These are phyloP conservation scores for Drosophila melanica DNA, from an alignment of 1,140 invertebrate species.

Conservation along the genomic window DNA sequence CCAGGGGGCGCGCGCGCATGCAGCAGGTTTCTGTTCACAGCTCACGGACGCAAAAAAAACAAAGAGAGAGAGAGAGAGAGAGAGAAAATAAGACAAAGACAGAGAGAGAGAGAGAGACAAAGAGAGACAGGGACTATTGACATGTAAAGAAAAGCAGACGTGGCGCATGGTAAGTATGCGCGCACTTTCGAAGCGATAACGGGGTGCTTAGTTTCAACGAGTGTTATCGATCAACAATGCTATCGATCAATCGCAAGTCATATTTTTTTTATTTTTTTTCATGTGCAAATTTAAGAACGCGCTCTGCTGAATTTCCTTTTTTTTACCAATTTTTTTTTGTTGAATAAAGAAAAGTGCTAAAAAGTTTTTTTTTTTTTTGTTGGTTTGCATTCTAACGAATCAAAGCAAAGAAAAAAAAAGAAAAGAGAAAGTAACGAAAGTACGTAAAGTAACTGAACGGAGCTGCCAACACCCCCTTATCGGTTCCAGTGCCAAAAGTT, in stretches of 20 bases:
- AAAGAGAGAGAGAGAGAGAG: conserved; percentile 32
- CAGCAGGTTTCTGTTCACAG: conserved; percentile 57
- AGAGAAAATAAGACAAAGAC: conserved; percentile 49
- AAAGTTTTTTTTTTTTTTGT: conserved; percentile 28
- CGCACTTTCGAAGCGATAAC: conserved; percentile 71
- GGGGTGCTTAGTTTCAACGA: conserved; percentile 48
- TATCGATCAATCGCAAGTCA: conserved; percentile 3
- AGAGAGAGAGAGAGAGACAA: conserved; percentile 45
- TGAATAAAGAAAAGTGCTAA: background rate
- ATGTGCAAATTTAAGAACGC: conserved; percentile 46
- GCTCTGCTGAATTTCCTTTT: conserved; percentile 23
- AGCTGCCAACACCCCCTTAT: conserved; percentile 64
- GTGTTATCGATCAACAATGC: conserved; percentile 7
- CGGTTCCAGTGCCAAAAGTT: conserved; percentile 62
- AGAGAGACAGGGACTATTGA: conserved; percentile 58
- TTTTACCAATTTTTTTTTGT: conserved; percentile 29
- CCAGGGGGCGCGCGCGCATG: conserved; percentile 31
- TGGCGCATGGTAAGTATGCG: conserved; percentile 77
- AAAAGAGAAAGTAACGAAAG: background rate
- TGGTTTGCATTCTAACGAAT: conserved; percentile 31
- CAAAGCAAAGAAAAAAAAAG: conserved; percentile 25
- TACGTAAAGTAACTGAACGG: conserved; percentile 18
- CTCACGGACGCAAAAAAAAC: conserved; percentile 24
- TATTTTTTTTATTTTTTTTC: conserved; percentile 62
- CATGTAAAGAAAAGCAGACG: conserved; percentile 47